phyloP scores from a whole-genome alignment of 2,113 vertebrate genomes.

The Sceloporus tristichus region DNA sequence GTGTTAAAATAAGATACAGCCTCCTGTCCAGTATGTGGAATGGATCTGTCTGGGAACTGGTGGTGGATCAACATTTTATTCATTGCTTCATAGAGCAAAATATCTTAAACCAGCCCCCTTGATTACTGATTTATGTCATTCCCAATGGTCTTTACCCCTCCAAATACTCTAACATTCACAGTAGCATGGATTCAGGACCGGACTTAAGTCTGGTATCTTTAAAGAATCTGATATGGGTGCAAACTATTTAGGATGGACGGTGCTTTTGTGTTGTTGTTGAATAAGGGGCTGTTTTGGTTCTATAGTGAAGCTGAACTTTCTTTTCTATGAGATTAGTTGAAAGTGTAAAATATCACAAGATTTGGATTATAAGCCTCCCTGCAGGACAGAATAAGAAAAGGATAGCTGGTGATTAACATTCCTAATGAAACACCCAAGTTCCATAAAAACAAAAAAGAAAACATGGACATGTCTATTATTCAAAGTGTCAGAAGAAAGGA shows the following conservation, averaged over 20 bases:
- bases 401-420: constrained; percentile 22
- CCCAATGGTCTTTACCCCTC: too few species aligned
- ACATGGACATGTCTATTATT: not conserved
- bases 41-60: not conserved
- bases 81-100: not conserved
- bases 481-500: not conserved
- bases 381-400: not conserved
- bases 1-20: not conserved
- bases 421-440: not conserved
- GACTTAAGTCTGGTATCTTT: too few species aligned
- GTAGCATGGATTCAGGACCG: too few species aligned
- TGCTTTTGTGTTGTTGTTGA: not conserved
- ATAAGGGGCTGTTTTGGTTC: not conserved
- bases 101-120: too few species aligned
- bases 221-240: not conserved
- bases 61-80: not conserved
- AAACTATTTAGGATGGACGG: not conserved
- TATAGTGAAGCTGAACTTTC: not conserved
- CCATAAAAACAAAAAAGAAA: not conserved
- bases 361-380: constrained; percentile 17
- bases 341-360: constrained; percentile 17
- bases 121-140: not conserved
- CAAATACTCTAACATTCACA: not conserved
- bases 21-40: not conserved
- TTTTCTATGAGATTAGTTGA: not conserved